phyloP scores from a whole-genome alignment of 2,888 invertebrate species.

The Congeria kusceri region DNA sequence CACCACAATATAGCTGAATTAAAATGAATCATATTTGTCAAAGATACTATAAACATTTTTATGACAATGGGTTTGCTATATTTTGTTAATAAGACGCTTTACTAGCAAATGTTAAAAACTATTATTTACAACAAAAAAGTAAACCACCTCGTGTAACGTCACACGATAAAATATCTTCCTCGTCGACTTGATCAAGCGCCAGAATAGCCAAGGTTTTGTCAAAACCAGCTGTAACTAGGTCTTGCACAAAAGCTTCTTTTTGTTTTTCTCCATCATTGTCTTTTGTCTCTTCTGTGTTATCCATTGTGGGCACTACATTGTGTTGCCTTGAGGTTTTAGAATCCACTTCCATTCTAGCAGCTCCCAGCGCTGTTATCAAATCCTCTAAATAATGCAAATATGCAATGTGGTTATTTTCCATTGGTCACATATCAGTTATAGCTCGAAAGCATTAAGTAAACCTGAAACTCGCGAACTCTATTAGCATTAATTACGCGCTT shows the following conservation, averaged over 20 bases:
- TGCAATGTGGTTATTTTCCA: too few species aligned
- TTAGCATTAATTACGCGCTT: too few species aligned
- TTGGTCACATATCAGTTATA: too few species aligned
- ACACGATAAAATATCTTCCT: background rate
- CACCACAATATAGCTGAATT: too few species aligned
- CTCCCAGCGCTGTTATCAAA: background rate
- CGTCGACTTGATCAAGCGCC: slow-evolving; percentile 39
- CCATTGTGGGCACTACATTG: background rate
- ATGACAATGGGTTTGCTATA: too few species aligned
- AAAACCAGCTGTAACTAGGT: slow-evolving; percentile 53
- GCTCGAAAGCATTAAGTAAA: too few species aligned
- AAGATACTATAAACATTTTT: too few species aligned
- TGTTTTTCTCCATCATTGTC: slow-evolving; percentile 1
- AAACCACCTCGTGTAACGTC: background rate
- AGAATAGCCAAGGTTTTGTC: slow-evolving; percentile 41
- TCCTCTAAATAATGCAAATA: background rate
- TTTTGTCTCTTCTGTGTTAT: background rate
- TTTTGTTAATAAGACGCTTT: too few species aligned
- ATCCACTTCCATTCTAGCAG: background rate
- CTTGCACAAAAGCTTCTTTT: slow-evolving; percentile 42
- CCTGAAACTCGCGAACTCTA: too few species aligned
- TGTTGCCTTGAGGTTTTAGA: background rate
- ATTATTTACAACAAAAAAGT: too few species aligned
- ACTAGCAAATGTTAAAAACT: too few species aligned
- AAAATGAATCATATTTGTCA: too few species aligned